Percentiles rank a stretch among this genome's conserved stretches.
Evolutionary conservation across 1,140 invertebrate species (phyloP).

Genomic region (Phocides pigmalion): DNA sequence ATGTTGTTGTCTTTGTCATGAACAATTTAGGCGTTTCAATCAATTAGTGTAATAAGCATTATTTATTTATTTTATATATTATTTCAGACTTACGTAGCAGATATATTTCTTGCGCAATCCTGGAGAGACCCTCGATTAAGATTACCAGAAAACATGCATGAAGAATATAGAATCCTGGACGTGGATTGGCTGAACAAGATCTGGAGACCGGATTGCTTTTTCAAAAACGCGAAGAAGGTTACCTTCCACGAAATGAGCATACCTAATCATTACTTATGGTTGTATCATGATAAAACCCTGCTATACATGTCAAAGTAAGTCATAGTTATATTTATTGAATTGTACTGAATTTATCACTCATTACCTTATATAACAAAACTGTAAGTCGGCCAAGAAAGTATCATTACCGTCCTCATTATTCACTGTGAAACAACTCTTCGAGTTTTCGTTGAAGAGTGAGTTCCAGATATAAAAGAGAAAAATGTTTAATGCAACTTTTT

Average conservation of each 20-base stretch:
- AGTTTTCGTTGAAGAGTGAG: no score
- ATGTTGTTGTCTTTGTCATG: no score
- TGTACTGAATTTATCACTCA: no score
- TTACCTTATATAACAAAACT: no score
- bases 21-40: no score
- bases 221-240: slow-evolving; percentile 96
- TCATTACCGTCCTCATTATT: no score
- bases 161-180: slow-evolving; percentile 94
- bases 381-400: no score
- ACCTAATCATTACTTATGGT: slow-evolving; percentile 96
- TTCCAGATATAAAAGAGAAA: no score
- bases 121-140: slow-evolving; percentile 94
- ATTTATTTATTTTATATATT: neutral
- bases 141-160: slow-evolving; percentile 95
- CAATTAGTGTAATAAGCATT: no score
- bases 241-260: slow-evolving; percentile 97
- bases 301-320: slow-evolving; percentile 96
- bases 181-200: slow-evolving; percentile 95
- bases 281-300: slow-evolving; percentile 95
- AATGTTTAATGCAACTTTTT: no score
- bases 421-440: no score
- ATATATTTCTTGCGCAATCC: slow-evolving; percentile 95
- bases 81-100: slow-evolving; percentile 94
- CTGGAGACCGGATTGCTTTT: slow-evolving; percentile 96
- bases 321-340: no score